Conservation (phyloP, 2,113 vertebrate species). For the Cisticola juncidis region DNA sequence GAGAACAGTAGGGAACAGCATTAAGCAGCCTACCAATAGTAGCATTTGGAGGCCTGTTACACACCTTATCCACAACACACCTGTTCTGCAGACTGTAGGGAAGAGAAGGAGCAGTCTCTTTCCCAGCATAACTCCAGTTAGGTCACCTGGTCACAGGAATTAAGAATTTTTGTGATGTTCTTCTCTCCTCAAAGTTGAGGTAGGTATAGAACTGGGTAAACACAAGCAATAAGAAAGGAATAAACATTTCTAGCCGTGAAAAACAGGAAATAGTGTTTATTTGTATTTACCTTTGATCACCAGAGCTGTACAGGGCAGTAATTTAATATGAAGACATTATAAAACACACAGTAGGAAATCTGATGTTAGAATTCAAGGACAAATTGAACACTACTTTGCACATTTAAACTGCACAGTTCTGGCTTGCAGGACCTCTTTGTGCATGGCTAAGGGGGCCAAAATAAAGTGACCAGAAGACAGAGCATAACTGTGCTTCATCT, state of each 20-base stretch:
- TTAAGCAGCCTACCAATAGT: neutral
- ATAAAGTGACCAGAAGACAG: neutral
- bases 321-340: neutral
- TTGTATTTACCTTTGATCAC: neutral
- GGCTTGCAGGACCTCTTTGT: neutral
- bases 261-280: neutral
- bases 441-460: neutral
- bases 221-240: neutral
- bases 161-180: neutral
- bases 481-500: neutral
- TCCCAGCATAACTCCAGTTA: neutral
- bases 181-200: neutral
- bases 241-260: neutral
- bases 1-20: neutral
- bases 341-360: neutral
- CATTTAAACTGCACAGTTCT: neutral
- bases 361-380: neutral
- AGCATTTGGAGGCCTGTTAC: neutral
- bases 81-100: neutral
- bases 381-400: neutral
- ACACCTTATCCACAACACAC: neutral
- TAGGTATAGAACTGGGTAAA: neutral
- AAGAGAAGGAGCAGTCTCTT: neutral
- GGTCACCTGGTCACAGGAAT: neutral
- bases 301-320: neutral